Evolutionary conservation across 1,140 invertebrate genomes (phyloP).

Genomic region (Cydia splendana): DNA sequence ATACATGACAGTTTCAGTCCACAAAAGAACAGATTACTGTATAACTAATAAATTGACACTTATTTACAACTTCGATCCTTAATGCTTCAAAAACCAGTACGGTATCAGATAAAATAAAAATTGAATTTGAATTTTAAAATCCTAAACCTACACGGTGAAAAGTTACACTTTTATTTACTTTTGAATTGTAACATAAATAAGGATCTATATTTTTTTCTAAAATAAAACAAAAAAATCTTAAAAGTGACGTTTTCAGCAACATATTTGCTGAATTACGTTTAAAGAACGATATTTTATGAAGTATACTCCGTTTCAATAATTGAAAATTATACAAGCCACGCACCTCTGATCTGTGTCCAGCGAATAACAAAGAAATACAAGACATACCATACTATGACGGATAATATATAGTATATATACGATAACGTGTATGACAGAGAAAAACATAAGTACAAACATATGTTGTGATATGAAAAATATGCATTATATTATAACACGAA

Average conservation of each 20-base stretch:
- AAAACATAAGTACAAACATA: too few relatives aligned
- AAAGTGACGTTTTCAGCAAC: neutral
- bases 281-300: neutral
- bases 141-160: neutral
- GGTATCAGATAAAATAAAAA: neutral
- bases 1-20: constrained; percentile 11
- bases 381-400: neutral
- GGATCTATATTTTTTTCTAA: neutral
- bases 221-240: neutral
- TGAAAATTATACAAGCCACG: neutral
- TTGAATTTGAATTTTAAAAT: neutral
- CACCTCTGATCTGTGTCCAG: neutral
- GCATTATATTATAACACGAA: neutral
- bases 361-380: neutral
- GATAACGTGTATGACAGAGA: too few relatives aligned
- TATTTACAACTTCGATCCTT: constrained; percentile 5
- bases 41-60: neutral
- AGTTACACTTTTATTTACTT: neutral
- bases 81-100: neutral
- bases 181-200: neutral
- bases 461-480: too few relatives aligned
- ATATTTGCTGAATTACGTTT: neutral
- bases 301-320: neutral
- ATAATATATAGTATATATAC: too few relatives aligned
- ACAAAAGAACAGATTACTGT: neutral